A percentile compares a stretch with the other conserved stretches of the same genome.
Conservation (phyloP, 2,113 vertebrate species). For the Petrocephalus zakoni region DNA sequence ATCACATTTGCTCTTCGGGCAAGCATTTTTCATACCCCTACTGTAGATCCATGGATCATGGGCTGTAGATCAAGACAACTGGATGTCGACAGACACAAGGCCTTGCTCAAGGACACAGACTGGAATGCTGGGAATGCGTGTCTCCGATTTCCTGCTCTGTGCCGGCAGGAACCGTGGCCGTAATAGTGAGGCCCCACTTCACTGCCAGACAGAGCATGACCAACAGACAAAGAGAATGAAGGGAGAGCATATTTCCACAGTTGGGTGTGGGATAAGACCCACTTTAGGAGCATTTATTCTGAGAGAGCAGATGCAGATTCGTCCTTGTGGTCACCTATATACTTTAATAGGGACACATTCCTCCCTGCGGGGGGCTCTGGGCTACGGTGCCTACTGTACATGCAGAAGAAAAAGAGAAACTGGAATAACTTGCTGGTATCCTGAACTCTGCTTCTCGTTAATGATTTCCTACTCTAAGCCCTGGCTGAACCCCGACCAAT, state of each 20-base stretch:
- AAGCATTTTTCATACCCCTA: not conserved
- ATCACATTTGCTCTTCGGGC: not conserved
- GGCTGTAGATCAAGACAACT: not conserved
- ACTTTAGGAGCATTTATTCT: constrained; percentile 6
- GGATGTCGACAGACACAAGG: not conserved
- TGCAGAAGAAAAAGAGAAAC: not conserved
- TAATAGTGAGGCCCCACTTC: not conserved
- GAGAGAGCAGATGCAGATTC: not conserved
- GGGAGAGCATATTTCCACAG: constrained; percentile 14
- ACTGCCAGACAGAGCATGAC: not conserved
- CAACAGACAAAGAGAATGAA: not conserved
- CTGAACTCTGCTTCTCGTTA: constrained; percentile 41
- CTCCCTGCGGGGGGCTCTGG: not conserved
- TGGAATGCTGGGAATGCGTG: constrained; percentile 20
- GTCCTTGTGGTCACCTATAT: constrained; percentile 7
- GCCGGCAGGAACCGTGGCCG: not conserved
- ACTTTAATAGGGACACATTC: not conserved
- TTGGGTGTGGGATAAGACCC: not conserved
- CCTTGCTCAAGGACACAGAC: not conserved
- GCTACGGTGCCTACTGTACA: not conserved
- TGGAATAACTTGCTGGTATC: constrained; percentile 50
- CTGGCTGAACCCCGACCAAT: constrained; percentile 46
- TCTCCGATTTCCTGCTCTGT: constrained; percentile 6
- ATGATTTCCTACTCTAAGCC: constrained; percentile 41
- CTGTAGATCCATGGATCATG: not conserved